Conservation (phyloP, 2,888 invertebrate species). For the Xestia ashworthii region DNA sequence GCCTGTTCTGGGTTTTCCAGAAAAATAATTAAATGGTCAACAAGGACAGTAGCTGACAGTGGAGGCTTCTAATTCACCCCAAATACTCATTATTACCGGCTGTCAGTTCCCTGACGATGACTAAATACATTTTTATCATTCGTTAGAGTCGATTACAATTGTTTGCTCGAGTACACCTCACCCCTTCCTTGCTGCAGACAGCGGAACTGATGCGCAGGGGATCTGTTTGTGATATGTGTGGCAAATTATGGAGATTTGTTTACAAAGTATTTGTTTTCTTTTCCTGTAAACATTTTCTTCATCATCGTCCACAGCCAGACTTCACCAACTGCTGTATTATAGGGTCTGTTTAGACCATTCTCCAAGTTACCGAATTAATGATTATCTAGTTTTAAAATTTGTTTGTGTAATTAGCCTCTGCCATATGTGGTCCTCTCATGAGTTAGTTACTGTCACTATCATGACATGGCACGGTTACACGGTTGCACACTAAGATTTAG, state of each 20-base stretch:
- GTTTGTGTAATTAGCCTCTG: not conserved
- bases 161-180: slow-evolving; percentile 55
- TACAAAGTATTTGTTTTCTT: not conserved
- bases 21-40: not conserved
- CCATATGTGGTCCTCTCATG: not conserved
- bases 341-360: not conserved
- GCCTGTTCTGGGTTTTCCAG: not conserved
- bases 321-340: not conserved
- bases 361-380: not conserved
- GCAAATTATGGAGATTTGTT: slow-evolving; percentile 25
- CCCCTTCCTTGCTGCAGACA: slow-evolving; percentile 59
- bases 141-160: slow-evolving; percentile 52
- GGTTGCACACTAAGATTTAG: not conserved
- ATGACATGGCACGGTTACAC: too few species aligned
- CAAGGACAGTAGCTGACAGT: not conserved
- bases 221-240: slow-evolving; percentile 48
- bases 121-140: slow-evolving; percentile 30
- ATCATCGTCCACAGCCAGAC: not conserved
- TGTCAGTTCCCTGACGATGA: not conserved
- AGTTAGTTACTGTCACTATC: not conserved
- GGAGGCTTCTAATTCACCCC: not conserved
- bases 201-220: slow-evolving; percentile 45
- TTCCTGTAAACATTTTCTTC: not conserved
- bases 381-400: not conserved
- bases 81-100: not conserved